Percentiles rank a stretch among this genome's conserved stretches.
Evolutionary conservation across 2,797 vertebrate genomes (phyloP).

Genomic region (Cyclura pinguis): DNA sequence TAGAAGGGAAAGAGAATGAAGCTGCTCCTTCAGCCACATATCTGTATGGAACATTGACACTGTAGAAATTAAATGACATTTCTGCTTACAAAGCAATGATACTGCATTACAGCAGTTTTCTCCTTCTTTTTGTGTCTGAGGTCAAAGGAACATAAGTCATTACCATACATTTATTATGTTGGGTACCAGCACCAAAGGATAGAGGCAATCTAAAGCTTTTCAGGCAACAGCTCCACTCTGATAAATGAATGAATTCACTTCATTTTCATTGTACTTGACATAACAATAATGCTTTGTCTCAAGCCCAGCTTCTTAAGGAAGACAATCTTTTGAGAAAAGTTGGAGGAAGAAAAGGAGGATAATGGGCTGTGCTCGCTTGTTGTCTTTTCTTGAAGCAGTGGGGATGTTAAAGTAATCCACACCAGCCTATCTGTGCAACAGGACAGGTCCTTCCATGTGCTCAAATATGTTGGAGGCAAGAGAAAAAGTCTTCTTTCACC

Average conservation of each 20-base stretch:
- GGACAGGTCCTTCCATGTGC: neutral
- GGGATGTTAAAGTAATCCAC: neutral
- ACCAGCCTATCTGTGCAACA: neutral
- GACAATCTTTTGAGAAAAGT: neutral
- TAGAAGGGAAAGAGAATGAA: neutral
- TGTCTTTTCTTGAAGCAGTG: neutral
- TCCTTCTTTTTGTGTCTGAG: neutral
- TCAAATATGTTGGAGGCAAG: neutral
- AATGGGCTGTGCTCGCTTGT: neutral
- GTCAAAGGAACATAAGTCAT: neutral
- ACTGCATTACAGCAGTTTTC: fast-evolving
- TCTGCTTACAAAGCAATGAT: neutral
- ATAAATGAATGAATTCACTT: neutral
- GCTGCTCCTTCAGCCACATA: neutral
- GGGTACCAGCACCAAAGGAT: neutral
- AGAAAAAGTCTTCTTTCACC: neutral
- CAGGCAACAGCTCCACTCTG: neutral
- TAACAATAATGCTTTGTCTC: neutral
- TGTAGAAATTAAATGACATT: neutral
- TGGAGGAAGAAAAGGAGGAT: neutral
- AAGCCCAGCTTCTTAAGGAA: neutral
- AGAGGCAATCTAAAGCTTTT: neutral
- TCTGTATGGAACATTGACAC: neutral
- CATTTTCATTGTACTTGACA: neutral
- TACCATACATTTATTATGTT: slow-evolving; percentile 2